A percentile compares a stretch with the other conserved stretches of the same genome.
phyloP scores from a whole-genome alignment of 2,888 invertebrate species.

The Galerucella nymphaeae region DNA sequence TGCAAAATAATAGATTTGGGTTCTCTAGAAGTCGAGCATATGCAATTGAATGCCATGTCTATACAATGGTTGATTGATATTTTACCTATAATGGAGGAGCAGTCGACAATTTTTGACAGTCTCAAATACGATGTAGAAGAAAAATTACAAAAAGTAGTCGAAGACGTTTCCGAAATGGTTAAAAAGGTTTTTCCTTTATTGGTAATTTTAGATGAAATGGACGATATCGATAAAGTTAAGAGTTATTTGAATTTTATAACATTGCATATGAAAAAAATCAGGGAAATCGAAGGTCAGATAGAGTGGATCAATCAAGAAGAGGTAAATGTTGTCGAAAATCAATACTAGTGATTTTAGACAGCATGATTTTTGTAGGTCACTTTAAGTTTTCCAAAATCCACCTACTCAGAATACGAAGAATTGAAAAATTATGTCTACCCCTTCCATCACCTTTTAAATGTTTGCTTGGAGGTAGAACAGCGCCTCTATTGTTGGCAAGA shows the following conservation, averaged over 20 bases:
- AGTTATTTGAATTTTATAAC: conserved; percentile 82
- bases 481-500: conserved; percentile 90
- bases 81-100: conserved; percentile 81
- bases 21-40: conserved; percentile 77
- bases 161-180: conserved; percentile 77
- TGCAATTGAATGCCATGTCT: conserved; percentile 79
- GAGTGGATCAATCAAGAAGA: conserved; percentile 92
- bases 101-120: conserved; percentile 80
- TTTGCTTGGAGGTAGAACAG: conserved; percentile 79
- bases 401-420: conserved; percentile 84
- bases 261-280: conserved; percentile 78
- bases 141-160: conserved; percentile 75
- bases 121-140: conserved; percentile 88
- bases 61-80: conserved; percentile 86
- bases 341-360: too few species aligned
- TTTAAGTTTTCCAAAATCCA: conserved; percentile 83
- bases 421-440: conserved; percentile 78
- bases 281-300: conserved; percentile 79
- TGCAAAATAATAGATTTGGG: conserved; percentile 81
- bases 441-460: conserved; percentile 76
- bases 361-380: conserved; percentile 63
- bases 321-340: conserved; percentile 41
- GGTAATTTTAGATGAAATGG: conserved; percentile 85
- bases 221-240: conserved; percentile 77
- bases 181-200: conserved; percentile 79